Percentiles rank a stretch among this genome's conserved stretches.
phyloP scores from a whole-genome alignment of 2,113 vertebrate genomes.

The Smithornis capensis region DNA sequence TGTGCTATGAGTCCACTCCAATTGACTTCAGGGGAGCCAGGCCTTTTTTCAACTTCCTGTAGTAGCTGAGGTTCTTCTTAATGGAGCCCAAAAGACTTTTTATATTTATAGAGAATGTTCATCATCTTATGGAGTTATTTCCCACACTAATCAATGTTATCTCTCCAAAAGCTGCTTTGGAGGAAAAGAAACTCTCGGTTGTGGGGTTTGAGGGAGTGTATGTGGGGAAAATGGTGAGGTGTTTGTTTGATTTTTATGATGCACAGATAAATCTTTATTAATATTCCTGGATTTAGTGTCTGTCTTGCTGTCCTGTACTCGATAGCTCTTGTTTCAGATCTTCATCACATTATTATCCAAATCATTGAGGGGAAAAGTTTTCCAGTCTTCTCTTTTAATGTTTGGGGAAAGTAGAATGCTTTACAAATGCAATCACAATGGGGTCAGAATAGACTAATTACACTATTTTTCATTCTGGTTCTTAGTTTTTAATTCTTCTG shows the following conservation, averaged over 20 bases:
- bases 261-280: not conserved
- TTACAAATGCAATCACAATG: not conserved
- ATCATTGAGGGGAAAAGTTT: not conserved
- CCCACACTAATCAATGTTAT: not conserved
- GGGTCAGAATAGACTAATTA: not conserved
- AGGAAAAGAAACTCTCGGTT: not conserved
- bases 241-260: not conserved
- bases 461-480: not conserved
- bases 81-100: not conserved
- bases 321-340: not conserved
- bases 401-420: not conserved
- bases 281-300: not conserved
- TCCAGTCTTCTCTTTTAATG: not conserved
- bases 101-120: not conserved
- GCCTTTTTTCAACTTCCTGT: not conserved
- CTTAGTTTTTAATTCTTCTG: not conserved
- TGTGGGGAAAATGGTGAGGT: not conserved
- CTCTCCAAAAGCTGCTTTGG: not conserved
- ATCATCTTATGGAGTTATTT: not conserved
- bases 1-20: not conserved
- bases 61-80: not conserved
- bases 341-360: not conserved
- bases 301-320: not conserved
- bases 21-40: not conserved
- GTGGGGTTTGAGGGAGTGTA: not conserved